Evolutionary conservation across 2,888 invertebrate genomes (phyloP), one percentile per base, ranked within the genome.

Genomic region (Pimpla rufipes): DNA sequence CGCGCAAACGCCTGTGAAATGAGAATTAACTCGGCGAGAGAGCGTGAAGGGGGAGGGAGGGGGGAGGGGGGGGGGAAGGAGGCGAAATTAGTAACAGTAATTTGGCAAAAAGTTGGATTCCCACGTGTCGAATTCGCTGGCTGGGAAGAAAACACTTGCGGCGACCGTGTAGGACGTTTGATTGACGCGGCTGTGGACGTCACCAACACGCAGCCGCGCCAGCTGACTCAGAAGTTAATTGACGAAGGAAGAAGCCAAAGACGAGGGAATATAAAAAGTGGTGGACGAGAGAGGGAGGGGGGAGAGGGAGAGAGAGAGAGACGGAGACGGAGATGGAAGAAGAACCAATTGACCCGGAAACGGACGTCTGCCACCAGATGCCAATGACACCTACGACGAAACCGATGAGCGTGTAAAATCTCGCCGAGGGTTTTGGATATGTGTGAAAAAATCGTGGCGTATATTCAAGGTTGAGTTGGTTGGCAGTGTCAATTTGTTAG

Each of bases 321-420:
- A 57, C 55, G 40, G 52, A 64, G 29, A 55, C 11, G 62, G 21
- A 70, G 23, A 45, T 57, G 42, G 37, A 66, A 21, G 42, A 73
- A 87, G 87, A 84, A 82, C 86, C 87, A 88, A 90, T 90, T 88
- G 88, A 90, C 89, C 90, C 90, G 89, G 90, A 91, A 91, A 88
- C 86, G 85, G 86, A 84, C 85, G 85, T 87, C 84, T 84, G 71
- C 79, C 81, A 75, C 50, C 79, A 79, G 71, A 76, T 81, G 67
- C 75, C 70, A 73, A 81, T 81, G 68, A 57, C 47, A 80, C 55
- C 59, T 45, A 74, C 67, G 47, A 68, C 57, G 47, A 42, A 52
- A 75, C 45, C 52, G 35, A 76, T 79, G 45, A 66, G 55, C 45
- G 57, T 79, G 62, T 47, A 71, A 59, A 67, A 50, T 42, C 18